Base-by-base conservation (phyloP, 2,113 vertebrate genomes). In the Balaeniceps rex region DNA sequence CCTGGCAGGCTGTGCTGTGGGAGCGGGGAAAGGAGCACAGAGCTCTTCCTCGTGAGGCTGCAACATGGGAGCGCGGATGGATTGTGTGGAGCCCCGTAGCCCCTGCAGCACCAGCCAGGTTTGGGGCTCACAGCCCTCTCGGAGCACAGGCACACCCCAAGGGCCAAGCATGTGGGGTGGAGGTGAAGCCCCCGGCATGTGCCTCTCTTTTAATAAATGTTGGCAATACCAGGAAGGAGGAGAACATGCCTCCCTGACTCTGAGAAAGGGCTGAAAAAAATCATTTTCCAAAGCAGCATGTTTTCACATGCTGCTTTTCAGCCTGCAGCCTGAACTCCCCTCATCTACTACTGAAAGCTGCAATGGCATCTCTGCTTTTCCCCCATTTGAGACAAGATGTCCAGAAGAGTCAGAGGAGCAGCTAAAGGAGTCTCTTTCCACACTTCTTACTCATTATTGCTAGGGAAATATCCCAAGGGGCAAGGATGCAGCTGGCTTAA, bases 91-190 rank as follows among this genome's bases (percentile, higher is more conserved):
- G 42, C 8, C 22, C 38, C 14, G 3, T 36, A 61, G 14, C 40
- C 16, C 4, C 55, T 80, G 61, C 42, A 34, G 15, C 38, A 42
- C 15, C 1, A 11, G 28, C 19, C 0, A 0, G 23, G 4, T 60
- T 46, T 64, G 40, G 47, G n/a, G 16, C 38, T 80, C 3, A 4
- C 38, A 69, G 29, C 3, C 7, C 49, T 22, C 24, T 76, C 1
- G 3, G 28, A 49, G 15, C 51, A 86, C 11, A 47, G 29, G 26
- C 49, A 21, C 21, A 46, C 4, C 58, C n/a, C 8, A 13, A 65
- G 44, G 55, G 36, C 3, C n/a, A 51, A 72, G 29, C 10, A 34
- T 2, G 2, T 23, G 12, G 17, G 51, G 34, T 36, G 44, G 64
- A 55, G 51, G 12, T 61, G 31, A 40, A 75, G 6, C 3, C 28